phyloP scores from a whole-genome alignment of 2,888 invertebrate species.

The Drosophila longiperda region DNA sequence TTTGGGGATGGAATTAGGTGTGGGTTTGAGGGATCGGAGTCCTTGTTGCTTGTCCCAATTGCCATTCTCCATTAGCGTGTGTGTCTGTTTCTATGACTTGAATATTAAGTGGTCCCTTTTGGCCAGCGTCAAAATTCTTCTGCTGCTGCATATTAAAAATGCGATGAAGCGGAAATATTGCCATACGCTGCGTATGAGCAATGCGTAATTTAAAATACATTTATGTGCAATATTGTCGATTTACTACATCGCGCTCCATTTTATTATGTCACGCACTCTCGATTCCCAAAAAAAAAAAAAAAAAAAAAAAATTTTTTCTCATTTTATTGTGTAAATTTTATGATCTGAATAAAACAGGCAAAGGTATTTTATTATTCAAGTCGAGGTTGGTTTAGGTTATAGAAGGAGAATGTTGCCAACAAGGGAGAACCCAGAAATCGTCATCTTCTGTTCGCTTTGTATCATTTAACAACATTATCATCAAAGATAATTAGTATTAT shows the following conservation, averaged over 20 bases:
- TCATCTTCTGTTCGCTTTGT: background rate
- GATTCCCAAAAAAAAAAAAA: too few species aligned
- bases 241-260: conserved; percentile 51
- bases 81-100: conserved; percentile 51
- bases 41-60: conserved; percentile 29
- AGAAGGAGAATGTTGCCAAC: background rate
- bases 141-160: conserved; percentile 48
- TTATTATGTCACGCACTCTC: conserved; percentile 45
- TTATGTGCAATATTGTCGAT: conserved; percentile 74
- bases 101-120: conserved; percentile 66
- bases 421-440: background rate
- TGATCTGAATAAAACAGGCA: background rate
- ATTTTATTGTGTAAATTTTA: background rate
- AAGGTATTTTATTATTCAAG: background rate
- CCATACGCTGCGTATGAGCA: conserved; percentile 78
- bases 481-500: background rate
- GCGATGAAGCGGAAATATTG: conserved; percentile 74
- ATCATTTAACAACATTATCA: background rate
- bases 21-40: conserved; percentile 12
- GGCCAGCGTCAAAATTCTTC: conserved; percentile 31
- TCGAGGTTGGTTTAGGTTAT: background rate
- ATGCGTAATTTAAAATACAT: conserved; percentile 80
- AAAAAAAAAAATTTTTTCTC: too few species aligned
- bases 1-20: background rate
- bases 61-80: conserved; percentile 47